Evolutionary conservation across 2,888 invertebrate genomes (phyloP).

Genomic region (Lottia gigantea): DNA sequence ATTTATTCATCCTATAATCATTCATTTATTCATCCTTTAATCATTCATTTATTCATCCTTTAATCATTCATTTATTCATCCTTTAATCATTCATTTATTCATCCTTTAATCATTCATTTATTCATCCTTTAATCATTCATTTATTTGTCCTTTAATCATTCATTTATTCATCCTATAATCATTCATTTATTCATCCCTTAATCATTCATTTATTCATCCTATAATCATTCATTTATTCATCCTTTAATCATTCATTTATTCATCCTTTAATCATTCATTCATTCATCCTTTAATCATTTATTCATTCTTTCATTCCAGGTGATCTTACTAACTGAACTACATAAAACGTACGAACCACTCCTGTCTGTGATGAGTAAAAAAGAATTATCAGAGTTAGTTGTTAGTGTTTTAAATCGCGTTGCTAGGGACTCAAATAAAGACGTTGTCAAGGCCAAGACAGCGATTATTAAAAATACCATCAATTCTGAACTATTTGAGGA

Average conservation of each 20-base stretch:
- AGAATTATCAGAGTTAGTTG: slow-evolving; percentile 83
- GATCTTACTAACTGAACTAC: slow-evolving; percentile 83
- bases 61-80: background rate
- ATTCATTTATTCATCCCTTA: too few species aligned
- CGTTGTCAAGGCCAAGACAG: slow-evolving; percentile 83
- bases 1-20: too few species aligned
- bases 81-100: too few species aligned
- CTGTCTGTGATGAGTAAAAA: slow-evolving; percentile 72
- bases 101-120: too few species aligned
- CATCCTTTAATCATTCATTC: background rate
- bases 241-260: background rate
- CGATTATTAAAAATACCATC: slow-evolving; percentile 84
- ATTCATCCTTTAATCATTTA: background rate
- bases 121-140: too few species aligned
- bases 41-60: too few species aligned
- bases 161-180: too few species aligned
- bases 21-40: too few species aligned
- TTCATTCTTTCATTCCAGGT: slow-evolving; percentile 72
- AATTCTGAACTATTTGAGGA: slow-evolving; percentile 80
- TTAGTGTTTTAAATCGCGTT: slow-evolving; percentile 81
- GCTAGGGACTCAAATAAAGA: slow-evolving; percentile 76
- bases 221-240: too few species aligned
- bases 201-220: too few species aligned
- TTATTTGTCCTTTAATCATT: too few species aligned
- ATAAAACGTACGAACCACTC: slow-evolving; percentile 86